phyloP scores from a whole-genome alignment of 2,888 invertebrate genomes.

The Urechis unicinctus region DNA sequence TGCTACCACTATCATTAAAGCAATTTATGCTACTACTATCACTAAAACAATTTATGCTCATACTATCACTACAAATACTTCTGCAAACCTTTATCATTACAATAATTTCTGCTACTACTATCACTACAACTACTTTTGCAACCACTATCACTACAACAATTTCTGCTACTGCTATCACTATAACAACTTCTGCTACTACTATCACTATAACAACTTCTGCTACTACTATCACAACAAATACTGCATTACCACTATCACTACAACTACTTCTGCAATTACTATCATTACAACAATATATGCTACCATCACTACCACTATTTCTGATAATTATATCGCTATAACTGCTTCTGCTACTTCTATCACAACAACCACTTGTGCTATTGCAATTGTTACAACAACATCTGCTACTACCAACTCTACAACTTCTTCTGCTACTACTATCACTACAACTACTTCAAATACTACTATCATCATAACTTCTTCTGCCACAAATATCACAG shows the following conservation, averaged over 20 bases:
- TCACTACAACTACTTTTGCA: neutral
- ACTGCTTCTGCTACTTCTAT: slow-evolving; percentile 2
- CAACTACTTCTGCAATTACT: slow-evolving; percentile 2
- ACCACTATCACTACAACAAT: neutral
- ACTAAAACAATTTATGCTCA: too few species aligned
- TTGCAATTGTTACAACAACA: slow-evolving; percentile 1
- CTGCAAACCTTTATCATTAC: too few species aligned
- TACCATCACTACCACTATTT: too few species aligned
- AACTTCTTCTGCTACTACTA: neutral
- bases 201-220: too few species aligned
- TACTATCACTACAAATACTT: neutral
- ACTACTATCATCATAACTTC: slow-evolving; percentile 5
- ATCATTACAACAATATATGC: neutral
- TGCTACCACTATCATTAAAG: too few species aligned
- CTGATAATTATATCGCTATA: neutral
- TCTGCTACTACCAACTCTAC: neutral
- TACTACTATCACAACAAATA: too few species aligned
- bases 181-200: too few species aligned
- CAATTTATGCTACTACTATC: too few species aligned
- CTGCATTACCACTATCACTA: too few species aligned
- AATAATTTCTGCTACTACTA: too few species aligned
- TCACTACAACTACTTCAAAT: neutral
- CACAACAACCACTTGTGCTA: neutral
- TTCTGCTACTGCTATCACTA: neutral
- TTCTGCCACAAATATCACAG: slow-evolving; percentile 14